Base-by-base conservation (phyloP, 2,888 invertebrate genomes). In the Marronus borbonicus region DNA sequence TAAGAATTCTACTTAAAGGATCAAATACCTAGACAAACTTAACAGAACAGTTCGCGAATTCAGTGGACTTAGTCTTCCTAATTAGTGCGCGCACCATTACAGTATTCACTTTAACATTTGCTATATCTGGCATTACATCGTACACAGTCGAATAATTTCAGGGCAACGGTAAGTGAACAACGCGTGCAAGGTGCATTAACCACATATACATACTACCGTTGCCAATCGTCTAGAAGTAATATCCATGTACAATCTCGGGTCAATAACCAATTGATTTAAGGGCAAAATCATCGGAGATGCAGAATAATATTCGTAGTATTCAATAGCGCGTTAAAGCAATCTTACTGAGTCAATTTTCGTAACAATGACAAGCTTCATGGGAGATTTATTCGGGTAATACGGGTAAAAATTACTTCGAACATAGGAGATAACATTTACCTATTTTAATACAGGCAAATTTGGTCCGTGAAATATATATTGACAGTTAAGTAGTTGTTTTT, bases 261-360 rank as follows among this genome's bases (percentile, higher is more conserved):
- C 50, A 52, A 50, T 68, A 68, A n/a, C 50, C 49, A 68, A 68
- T 24, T 68, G 68, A 50, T 68, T 68, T 68, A 3, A 50, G 20
- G 44, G 50, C 50, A 3, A 52, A 50, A 14, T n/a, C n/a, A 50
- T 14, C 28, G 10, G 20, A 39, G 12, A 62, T 24, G 24, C 2
- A 2, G 62, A 62, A 24, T 24, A 24, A 2, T 31, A 31, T 31
- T 5, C 31, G 1, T 31, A 2, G 31, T 31, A 28, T 28, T 28
- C 28, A 0, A 28, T 14, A 14, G 62, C 1, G 28, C 62, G 3
- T 24, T 31, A 28, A 62, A 31, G 8, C 31, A 62, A 62, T n/a
- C 14, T 14, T 28, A 62, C 10, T 5, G 20, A 55, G 3, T 17
- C 20, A 8, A 55, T 31, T 8, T 44, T 44, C 44, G 44, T 44